Evolutionary conservation across 2,888 invertebrate genomes (phyloP).

Genomic region (Patella caerulea): DNA sequence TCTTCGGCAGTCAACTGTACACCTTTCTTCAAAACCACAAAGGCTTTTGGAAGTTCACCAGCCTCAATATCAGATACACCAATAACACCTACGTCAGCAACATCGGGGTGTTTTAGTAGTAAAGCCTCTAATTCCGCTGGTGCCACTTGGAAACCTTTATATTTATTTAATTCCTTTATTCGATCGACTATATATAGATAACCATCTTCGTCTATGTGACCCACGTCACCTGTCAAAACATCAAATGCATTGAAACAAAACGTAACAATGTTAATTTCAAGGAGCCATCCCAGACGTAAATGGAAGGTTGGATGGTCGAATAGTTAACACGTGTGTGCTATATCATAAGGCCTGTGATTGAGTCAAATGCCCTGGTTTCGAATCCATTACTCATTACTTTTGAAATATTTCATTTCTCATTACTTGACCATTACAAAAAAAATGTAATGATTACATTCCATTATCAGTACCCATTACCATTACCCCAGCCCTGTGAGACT

Average conservation of each 20-base stretch:
- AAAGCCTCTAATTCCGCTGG: conserved; percentile 30
- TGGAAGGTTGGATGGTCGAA: too few species aligned
- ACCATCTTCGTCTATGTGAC: conserved; percentile 83
- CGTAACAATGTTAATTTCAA: too few species aligned
- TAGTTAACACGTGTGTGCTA: too few species aligned
- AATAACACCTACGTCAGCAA: conserved; percentile 30
- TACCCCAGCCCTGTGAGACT: too few species aligned
- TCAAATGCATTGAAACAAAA: not conserved
- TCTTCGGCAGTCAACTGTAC: conserved; percentile 21
- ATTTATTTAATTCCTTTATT: conserved; percentile 90
- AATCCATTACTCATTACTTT: too few species aligned
- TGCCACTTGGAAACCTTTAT: conserved; percentile 77
- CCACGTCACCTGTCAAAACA: conserved; percentile 78
- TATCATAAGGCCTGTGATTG: too few species aligned
- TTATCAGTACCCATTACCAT: too few species aligned
- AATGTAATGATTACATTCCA: too few species aligned
- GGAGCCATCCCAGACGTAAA: too few species aligned
- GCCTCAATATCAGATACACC: conserved; percentile 27
- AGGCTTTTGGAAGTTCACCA: conserved; percentile 32
- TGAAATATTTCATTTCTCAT: too few species aligned
- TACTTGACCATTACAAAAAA: too few species aligned
- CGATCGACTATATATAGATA: conserved; percentile 89
- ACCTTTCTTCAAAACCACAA: conserved; percentile 19
- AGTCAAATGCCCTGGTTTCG: too few species aligned
- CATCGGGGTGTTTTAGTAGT: conserved; percentile 24